phyloP scores from a whole-genome alignment of 1,140 invertebrate genomes.

The Trichoplusia ni region DNA sequence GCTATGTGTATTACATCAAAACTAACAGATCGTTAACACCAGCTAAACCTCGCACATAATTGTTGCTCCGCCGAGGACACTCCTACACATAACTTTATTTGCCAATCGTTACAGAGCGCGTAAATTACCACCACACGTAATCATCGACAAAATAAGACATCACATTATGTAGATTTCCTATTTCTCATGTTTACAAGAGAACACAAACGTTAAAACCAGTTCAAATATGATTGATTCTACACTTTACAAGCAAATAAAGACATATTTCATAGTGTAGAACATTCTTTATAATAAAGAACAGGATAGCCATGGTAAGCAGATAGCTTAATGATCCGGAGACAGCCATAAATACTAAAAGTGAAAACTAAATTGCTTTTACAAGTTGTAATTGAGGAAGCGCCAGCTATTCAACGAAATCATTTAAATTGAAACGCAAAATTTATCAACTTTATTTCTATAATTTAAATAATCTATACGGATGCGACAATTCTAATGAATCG shows the following conservation, averaged over 20 bases:
- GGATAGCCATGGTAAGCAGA: neutral
- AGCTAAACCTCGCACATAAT: neutral
- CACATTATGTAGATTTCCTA: too few relatives aligned
- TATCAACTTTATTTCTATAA: neutral
- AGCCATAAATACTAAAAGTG: slow-evolving; percentile 2
- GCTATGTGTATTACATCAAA: slow-evolving; percentile 1
- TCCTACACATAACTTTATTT: neutral
- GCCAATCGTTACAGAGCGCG: neutral
- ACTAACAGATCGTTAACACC: neutral
- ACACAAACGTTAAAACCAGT: neutral
- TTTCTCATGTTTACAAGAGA: neutral
- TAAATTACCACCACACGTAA: too few relatives aligned
- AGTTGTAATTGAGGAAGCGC: slow-evolving; percentile 19
- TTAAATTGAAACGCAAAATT: slow-evolving; percentile 13
- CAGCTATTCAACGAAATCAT: neutral
- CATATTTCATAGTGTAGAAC: neutral
- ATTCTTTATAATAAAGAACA: neutral
- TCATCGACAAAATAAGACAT: too few relatives aligned
- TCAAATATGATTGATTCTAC: neutral
- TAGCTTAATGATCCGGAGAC: neutral
- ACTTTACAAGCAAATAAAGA: slow-evolving; percentile 2
- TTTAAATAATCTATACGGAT: neutral
- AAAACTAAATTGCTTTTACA: neutral
- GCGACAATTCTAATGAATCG: neutral
- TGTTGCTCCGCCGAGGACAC: neutral